Percentiles rank a stretch among this genome's conserved stretches.
phyloP scores from a whole-genome alignment of 1,140 invertebrate genomes.

The Heliconius himera region DNA sequence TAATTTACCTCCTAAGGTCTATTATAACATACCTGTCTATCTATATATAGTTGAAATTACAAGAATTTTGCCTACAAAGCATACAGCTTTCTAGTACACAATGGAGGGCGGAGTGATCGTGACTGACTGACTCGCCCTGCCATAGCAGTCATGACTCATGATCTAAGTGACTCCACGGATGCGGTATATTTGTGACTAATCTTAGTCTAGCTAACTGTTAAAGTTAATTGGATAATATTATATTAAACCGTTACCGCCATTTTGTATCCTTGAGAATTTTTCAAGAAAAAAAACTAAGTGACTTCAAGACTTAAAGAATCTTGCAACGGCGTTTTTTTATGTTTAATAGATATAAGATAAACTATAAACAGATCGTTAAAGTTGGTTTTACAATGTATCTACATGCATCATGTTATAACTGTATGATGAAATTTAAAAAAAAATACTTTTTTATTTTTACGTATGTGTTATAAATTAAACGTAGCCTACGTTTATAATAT shows the following conservation, averaged over 20 bases:
- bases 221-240: slow-evolving; percentile 23
- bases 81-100: slow-evolving; percentile 48
- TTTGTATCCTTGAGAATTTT: slow-evolving; percentile 16
- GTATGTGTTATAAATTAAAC: too few relatives aligned
- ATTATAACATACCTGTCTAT: too few relatives aligned
- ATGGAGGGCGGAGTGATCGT: slow-evolving; percentile 55
- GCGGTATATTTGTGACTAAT: slow-evolving; percentile 30
- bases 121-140: slow-evolving; percentile 35
- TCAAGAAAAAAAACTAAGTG: neutral
- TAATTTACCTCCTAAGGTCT: neutral
- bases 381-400: neutral
- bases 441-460: too few relatives aligned
- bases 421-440: neutral
- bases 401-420: neutral
- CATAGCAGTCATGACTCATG: slow-evolving; percentile 28
- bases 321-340: neutral
- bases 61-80: slow-evolving; percentile 10
- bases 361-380: neutral
- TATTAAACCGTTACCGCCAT: neutral
- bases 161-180: slow-evolving; percentile 22
- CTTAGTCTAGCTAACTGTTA: slow-evolving; percentile 22
- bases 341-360: neutral
- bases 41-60: neutral
- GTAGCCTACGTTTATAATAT: too few relatives aligned
- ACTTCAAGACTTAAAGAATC: neutral